Percentiles rank a stretch among this genome's conserved stretches.
These are phyloP conservation scores for Pipa parva DNA, from an alignment of 2,113 vertebrate genomes.

Conservation along the genomic window DNA sequence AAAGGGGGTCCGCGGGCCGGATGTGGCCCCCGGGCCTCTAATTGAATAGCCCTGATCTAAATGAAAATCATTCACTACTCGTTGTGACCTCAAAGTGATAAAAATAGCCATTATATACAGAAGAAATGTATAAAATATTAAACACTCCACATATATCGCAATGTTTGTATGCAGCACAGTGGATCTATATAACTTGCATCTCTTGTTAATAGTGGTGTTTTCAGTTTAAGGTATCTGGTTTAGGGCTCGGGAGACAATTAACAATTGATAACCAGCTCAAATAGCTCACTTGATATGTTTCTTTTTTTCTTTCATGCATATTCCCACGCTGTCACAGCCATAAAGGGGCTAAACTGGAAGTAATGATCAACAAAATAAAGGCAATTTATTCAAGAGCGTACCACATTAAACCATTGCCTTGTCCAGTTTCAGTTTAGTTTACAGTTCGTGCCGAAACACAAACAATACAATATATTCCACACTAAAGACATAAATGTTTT, in stretches of 20 bases:
- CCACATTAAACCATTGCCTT: neutral
- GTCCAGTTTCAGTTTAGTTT: fast-evolving
- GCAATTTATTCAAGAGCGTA: constrained; percentile 18
- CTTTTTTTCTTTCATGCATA: constrained; percentile 36
- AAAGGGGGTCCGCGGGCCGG: too few species aligned
- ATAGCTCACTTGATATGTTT: constrained; percentile 56
- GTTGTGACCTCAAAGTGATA: neutral
- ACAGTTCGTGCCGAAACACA: neutral
- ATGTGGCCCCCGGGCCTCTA: too few species aligned
- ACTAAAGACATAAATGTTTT: too few species aligned
- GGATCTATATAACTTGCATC: constrained; percentile 60
- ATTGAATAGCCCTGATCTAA: too few species aligned
- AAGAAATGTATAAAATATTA: constrained; percentile 56
- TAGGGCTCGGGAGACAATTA: constrained; percentile 69
- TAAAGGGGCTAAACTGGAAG: constrained; percentile 42
- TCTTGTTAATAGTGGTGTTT: constrained; percentile 55
- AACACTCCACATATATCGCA: constrained; percentile 46
- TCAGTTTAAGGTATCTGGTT: constrained; percentile 64
- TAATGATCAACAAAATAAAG: constrained; percentile 53
- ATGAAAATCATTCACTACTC: too few species aligned
- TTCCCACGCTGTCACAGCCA: constrained; percentile 48
- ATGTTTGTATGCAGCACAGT: constrained; percentile 43
- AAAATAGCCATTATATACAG: neutral
- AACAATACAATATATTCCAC: neutral
- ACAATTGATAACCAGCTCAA: constrained; percentile 66